Percentiles rank a stretch among this genome's conserved stretches.
phyloP scores from a whole-genome alignment of 2,888 invertebrate genomes.

The Seira ritae region DNA sequence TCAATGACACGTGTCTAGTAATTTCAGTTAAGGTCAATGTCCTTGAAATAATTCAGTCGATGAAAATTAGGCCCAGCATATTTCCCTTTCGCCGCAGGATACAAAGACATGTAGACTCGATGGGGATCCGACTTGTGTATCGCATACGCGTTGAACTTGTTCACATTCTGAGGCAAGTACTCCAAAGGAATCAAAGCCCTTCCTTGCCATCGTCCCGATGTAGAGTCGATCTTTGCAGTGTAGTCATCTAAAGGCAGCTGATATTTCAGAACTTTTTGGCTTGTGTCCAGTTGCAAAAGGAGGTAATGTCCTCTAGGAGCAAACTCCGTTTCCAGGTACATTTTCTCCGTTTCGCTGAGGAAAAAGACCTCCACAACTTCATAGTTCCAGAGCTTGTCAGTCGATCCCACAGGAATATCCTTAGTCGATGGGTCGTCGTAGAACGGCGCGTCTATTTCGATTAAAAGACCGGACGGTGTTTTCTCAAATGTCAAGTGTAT shows the following conservation, averaged over 20 bases:
- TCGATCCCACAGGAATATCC: constrained; percentile 38
- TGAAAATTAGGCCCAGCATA: constrained; percentile 64
- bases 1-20: no score
- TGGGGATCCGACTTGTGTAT: constrained; percentile 63
- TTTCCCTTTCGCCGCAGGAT: constrained; percentile 53
- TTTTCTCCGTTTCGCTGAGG: constrained; percentile 43
- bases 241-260: constrained; percentile 46
- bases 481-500: constrained; percentile 20
- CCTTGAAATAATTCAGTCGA: constrained; percentile 62
- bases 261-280: constrained; percentile 37
- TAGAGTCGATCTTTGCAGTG: constrained; percentile 17
- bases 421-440: constrained; percentile 63
- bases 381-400: constrained; percentile 64
- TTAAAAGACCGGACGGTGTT: constrained; percentile 24
- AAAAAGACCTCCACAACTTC: constrained; percentile 71
- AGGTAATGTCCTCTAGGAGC: constrained; percentile 68
- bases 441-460: constrained; percentile 62
- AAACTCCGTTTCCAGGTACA: constrained; percentile 68
- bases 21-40: constrained; percentile 58
- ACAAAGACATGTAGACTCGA: constrained; percentile 67
- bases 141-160: constrained; percentile 69
- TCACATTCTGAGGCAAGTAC: constrained; percentile 63
- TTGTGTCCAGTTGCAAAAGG: constrained; percentile 47
- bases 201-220: constrained; percentile 61
- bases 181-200: constrained; percentile 55